phyloP scores from a whole-genome alignment of 1,140 invertebrate genomes.

The Apis dorsata region DNA sequence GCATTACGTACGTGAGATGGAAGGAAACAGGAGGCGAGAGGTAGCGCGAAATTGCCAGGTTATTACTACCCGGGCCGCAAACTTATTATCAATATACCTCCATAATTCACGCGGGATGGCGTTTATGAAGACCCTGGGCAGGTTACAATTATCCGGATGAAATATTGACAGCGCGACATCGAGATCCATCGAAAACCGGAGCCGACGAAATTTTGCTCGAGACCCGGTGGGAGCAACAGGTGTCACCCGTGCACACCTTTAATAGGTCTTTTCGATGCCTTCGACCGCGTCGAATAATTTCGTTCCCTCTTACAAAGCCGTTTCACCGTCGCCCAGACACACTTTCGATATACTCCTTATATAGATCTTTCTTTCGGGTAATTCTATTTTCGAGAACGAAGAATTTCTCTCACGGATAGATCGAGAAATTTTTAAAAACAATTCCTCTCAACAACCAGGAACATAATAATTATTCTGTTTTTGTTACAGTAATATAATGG shows the following conservation, averaged over 20 bases:
- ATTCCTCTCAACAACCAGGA: no score
- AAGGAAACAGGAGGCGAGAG: no score
- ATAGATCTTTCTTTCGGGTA: no score
- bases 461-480: no score
- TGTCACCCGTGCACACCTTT: constrained; percentile 26
- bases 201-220: background rate
- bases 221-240: constrained; percentile 32
- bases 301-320: background rate
- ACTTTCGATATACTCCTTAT: background rate
- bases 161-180: background rate
- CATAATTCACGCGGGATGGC: background rate
- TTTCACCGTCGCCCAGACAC: no score
- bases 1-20: background rate
- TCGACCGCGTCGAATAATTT: constrained; percentile 13
- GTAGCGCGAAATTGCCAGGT: background rate
- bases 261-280: background rate
- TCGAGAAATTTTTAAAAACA: no score
- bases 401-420: no score
- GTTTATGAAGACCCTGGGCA: background rate
- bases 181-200: background rate
- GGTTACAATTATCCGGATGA: background rate
- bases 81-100: background rate
- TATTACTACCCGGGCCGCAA: background rate
- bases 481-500: no score
- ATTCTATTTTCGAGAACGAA: background rate